Evolutionary conservation across 1,140 invertebrate species (phyloP).

Genomic region (Gonioctena quinquepunctata): DNA sequence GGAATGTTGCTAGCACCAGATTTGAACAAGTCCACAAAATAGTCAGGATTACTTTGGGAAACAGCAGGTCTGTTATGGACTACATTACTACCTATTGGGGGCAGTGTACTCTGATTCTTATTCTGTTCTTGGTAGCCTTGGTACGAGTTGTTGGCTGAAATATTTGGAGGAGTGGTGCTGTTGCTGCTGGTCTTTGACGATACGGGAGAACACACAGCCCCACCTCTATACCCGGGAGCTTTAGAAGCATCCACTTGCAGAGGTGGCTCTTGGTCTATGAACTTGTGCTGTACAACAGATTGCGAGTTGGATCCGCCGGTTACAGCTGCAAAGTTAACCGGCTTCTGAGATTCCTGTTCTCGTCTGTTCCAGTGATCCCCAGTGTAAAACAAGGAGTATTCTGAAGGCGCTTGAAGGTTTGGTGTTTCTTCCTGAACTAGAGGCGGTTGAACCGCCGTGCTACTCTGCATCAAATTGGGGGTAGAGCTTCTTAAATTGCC

Average conservation of each 20-base stretch:
- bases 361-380: slow-evolving; percentile 58
- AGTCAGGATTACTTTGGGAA: slow-evolving; percentile 32
- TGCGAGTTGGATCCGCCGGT: slow-evolving; percentile 64
- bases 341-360: slow-evolving; percentile 68
- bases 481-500: slow-evolving; percentile 8
- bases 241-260: slow-evolving; percentile 76
- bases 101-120: slow-evolving; percentile 42
- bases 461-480: slow-evolving; percentile 5
- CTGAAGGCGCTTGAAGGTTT: slow-evolving; percentile 56
- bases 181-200: slow-evolving; percentile 64
- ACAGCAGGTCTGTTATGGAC: slow-evolving; percentile 41
- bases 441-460: slow-evolving; percentile 21
- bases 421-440: slow-evolving; percentile 13
- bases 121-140: slow-evolving; percentile 38
- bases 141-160: slow-evolving; percentile 25
- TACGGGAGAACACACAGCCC: slow-evolving; percentile 72
- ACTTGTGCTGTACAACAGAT: slow-evolving; percentile 52
- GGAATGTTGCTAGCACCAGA: slow-evolving; percentile 43
- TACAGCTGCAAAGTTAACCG: slow-evolving; percentile 75
- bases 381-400: slow-evolving; percentile 82
- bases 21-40: slow-evolving; percentile 45
- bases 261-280: slow-evolving; percentile 64
- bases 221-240: slow-evolving; percentile 78
- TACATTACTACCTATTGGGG: slow-evolving; percentile 48
- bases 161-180: slow-evolving; percentile 57